Evolutionary conservation across 2,888 invertebrate species (phyloP).

Genomic region (Meandrusa payeni): DNA sequence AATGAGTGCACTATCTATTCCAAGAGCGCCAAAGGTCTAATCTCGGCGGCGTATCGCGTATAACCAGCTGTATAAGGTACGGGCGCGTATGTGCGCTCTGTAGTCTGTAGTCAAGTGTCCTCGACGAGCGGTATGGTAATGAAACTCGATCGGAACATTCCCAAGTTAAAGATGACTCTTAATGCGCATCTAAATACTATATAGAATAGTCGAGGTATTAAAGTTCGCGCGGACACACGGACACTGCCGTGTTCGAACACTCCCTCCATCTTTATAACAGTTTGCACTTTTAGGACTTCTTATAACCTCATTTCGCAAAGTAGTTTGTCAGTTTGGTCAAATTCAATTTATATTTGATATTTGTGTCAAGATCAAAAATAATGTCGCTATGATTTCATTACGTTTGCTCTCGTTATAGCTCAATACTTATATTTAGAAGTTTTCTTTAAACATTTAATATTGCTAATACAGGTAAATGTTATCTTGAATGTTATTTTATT

Average conservation of each 20-base stretch:
- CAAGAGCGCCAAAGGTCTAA: constrained; percentile 42
- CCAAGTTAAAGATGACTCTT: constrained; percentile 67
- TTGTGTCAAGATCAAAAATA: too few relatives aligned
- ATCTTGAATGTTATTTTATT: too few relatives aligned
- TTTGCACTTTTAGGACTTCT: too few relatives aligned
- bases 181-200: constrained; percentile 70
- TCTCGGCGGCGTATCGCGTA: constrained; percentile 50
- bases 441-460: too few relatives aligned
- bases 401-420: too few relatives aligned
- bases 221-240: constrained; percentile 40
- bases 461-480: too few relatives aligned
- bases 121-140: constrained; percentile 67
- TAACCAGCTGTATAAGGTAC: constrained; percentile 27
- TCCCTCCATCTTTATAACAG: too few relatives aligned
- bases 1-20: constrained; percentile 60
- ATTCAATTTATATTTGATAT: too few relatives aligned
- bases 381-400: too few relatives aligned
- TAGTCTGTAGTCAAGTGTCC: constrained; percentile 53
- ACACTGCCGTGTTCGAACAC: constrained; percentile 18
- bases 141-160: constrained; percentile 65
- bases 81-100: constrained; percentile 20
- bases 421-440: too few relatives aligned
- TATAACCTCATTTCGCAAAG: too few relatives aligned
- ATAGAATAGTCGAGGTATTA: constrained; percentile 51
- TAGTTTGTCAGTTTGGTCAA: too few relatives aligned